Percentiles rank a stretch among this genome's conserved stretches.
phyloP scores from a whole-genome alignment of 2,113 vertebrate genomes.

The Neopipo cinnamomea region DNA sequence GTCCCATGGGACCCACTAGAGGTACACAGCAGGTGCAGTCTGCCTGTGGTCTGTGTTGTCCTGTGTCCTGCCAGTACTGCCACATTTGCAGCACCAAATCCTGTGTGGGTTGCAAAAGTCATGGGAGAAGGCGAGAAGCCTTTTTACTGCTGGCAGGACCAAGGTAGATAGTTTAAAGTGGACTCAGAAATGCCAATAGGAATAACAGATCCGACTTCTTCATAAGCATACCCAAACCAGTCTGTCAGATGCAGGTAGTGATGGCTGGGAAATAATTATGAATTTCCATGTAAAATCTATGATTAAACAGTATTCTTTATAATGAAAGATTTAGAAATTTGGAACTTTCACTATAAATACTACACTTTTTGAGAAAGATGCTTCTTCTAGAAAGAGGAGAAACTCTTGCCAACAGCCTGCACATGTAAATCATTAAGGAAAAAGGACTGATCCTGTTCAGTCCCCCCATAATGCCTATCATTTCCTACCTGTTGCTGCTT shows the following conservation, averaged over 20 bases:
- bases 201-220: background rate
- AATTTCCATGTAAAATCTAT: background rate
- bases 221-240: background rate
- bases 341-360: background rate
- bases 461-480: background rate
- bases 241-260: background rate
- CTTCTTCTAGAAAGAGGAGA: background rate
- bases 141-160: background rate
- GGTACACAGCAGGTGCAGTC: fast-evolving
- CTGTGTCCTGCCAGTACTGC: fast-evolving
- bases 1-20: background rate
- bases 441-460: background rate
- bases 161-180: background rate
- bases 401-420: background rate
- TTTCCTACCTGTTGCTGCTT: background rate
- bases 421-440: background rate
- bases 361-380: background rate
- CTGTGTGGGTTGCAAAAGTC: background rate
- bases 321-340: background rate
- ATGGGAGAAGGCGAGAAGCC: fast-evolving
- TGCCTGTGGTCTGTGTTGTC: background rate
- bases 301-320: background rate
- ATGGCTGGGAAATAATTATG: fast-evolving
- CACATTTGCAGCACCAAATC: background rate
- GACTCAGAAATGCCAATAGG: background rate